Evolutionary conservation across 1,140 invertebrate species (phyloP).

Genomic region (Drosophila punjabiensis): DNA sequence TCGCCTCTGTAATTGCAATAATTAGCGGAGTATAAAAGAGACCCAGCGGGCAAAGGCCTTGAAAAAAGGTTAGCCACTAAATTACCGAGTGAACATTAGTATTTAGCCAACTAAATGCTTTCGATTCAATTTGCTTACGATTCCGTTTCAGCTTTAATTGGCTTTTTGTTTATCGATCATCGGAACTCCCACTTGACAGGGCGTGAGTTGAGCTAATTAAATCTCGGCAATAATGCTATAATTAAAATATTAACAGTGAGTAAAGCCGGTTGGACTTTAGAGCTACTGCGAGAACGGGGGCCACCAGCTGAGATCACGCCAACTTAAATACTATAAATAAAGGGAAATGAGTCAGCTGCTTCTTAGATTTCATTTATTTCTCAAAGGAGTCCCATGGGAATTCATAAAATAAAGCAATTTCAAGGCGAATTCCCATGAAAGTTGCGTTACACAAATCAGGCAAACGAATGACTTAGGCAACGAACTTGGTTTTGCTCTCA

Average conservation of each 20-base stretch:
- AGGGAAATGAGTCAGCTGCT: slow-evolving; percentile 36
- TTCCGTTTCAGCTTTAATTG: slow-evolving; percentile 42
- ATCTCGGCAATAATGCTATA: slow-evolving; percentile 53
- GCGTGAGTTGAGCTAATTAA: slow-evolving; percentile 59
- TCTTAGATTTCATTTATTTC: neutral
- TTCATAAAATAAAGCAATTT: neutral
- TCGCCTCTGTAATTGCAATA: slow-evolving; percentile 79
- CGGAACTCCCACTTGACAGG: slow-evolving; percentile 53
- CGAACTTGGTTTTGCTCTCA: slow-evolving; percentile 42
- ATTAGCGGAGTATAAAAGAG: slow-evolving; percentile 48
- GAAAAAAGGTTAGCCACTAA: slow-evolving; percentile 62
- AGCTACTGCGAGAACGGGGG: slow-evolving; percentile 24
- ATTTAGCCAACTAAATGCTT: slow-evolving; percentile 43
- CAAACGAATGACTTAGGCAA: slow-evolving; percentile 51
- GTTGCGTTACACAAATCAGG: slow-evolving; percentile 16
- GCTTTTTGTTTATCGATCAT: slow-evolving; percentile 46
- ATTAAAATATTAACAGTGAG: slow-evolving; percentile 76
- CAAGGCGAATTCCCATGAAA: slow-evolving; percentile 18
- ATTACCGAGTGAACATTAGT: slow-evolving; percentile 9
- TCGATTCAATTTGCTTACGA: slow-evolving; percentile 36
- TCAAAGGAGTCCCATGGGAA: slow-evolving; percentile 3
- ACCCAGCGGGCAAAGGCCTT: slow-evolving; percentile 41
- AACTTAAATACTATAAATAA: slow-evolving; percentile 40
- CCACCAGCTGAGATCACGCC: slow-evolving; percentile 53
- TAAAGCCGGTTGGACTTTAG: slow-evolving; percentile 20